Evolutionary conservation across 2,888 invertebrate genomes (phyloP).

Genomic region (Dioctria linearis): DNA sequence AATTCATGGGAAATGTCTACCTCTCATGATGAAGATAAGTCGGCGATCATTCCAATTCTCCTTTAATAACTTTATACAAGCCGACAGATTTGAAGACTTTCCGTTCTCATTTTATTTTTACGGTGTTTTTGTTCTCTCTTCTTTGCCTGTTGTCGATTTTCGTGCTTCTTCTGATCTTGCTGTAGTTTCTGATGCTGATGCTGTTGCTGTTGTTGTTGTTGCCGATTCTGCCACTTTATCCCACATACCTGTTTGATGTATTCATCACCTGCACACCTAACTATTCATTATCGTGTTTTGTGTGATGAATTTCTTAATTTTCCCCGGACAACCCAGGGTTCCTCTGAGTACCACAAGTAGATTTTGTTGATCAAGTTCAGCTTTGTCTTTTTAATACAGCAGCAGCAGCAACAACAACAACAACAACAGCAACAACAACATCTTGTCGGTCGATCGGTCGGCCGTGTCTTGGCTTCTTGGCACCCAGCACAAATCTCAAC

Average conservation of each 20-base stretch:
- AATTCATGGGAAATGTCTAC: constrained; percentile 37
- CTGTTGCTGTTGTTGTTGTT: constrained; percentile 23
- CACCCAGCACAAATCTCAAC: too few relatives aligned
- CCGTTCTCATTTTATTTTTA: neutral
- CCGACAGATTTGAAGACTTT: constrained; percentile 45
- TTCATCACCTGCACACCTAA: constrained; percentile 52
- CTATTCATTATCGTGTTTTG: constrained; percentile 51
- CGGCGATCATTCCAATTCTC: constrained; percentile 50
- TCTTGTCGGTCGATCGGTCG: neutral
- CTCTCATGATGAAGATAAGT: constrained; percentile 44
- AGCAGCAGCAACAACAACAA: neutral
- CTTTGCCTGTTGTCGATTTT: constrained; percentile 2
- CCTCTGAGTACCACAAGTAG: neutral
- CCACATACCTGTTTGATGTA: constrained; percentile 48
- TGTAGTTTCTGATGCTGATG: constrained; percentile 28
- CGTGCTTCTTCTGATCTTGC: neutral
- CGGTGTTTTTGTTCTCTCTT: constrained; percentile 1
- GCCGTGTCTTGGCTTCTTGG: too few relatives aligned
- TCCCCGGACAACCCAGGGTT: neutral
- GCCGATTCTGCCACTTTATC: constrained; percentile 24
- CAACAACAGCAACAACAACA: neutral
- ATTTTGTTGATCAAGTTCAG: neutral
- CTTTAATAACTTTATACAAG: constrained; percentile 52
- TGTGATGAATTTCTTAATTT: constrained; percentile 53
- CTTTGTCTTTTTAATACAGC: neutral